Percentiles rank a stretch among this genome's conserved stretches.
Evolutionary conservation across 35 echinoderm and acorn worm species (phyloP).

Genomic region (Ophiothrix spiculata): DNA sequence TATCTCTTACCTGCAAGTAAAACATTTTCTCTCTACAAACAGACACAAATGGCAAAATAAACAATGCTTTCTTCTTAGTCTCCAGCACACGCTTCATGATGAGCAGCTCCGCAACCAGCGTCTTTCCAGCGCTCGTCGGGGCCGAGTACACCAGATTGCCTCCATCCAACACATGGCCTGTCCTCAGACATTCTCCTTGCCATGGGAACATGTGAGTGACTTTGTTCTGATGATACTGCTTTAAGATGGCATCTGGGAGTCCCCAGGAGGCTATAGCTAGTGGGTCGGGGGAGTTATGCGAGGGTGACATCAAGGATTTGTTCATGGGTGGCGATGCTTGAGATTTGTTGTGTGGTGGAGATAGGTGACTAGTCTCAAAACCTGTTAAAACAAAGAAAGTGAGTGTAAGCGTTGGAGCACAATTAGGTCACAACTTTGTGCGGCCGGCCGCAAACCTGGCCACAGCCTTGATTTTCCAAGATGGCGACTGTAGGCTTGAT

Average conservation of each 20-base stretch:
- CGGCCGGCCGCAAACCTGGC: no score
- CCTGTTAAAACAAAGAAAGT: background rate
- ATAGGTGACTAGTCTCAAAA: conserved; percentile 16
- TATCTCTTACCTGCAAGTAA: conserved; percentile 92
- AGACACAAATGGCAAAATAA: conserved; percentile 93
- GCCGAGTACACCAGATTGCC: conserved; percentile 97
- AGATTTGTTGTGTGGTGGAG: background rate
- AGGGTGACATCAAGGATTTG: conserved; percentile 38
- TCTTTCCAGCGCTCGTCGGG: conserved; percentile 98
- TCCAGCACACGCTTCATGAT: conserved; percentile 90
- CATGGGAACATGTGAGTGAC: conserved; percentile 94
- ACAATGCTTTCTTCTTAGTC: conserved; percentile 90
- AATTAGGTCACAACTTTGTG: no score
- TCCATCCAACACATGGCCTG: conserved; percentile 65
- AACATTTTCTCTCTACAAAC: conserved; percentile 98
- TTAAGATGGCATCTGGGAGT: conserved; percentile 60
- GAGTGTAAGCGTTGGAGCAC: no score
- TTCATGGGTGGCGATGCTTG: background rate
- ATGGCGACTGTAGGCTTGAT: no score
- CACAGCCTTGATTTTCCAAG: no score
- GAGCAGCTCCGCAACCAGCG: conserved; percentile 90
- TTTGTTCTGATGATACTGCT: conserved; percentile 71
- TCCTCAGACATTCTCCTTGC: conserved; percentile 84
- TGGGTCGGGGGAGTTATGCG: conserved; percentile 38
- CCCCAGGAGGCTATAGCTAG: conserved; percentile 86